Base-by-base conservation (phyloP, 2,113 vertebrate genomes). In the Eolophus roseicapilla region DNA sequence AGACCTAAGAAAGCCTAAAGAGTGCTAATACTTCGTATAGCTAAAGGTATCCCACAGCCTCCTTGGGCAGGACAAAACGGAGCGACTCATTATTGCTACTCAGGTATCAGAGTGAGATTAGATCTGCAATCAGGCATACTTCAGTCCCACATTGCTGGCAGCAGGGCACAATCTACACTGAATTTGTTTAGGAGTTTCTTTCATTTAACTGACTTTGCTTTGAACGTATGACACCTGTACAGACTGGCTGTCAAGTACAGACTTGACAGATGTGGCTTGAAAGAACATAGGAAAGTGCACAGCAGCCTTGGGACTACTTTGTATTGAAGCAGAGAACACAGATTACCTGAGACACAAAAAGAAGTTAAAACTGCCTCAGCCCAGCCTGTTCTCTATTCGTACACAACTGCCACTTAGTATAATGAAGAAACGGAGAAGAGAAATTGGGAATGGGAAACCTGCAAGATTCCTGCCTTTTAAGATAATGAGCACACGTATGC, bases 191-290 rank as follows among this genome's bases (percentile, higher is more conserved):
- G 77, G 71, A 78, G 39, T 19, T 92, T 3, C 76, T 90, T 81
- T 92, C 79, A 80, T 76, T 93, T 20, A 79, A n/a, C 70, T 74
- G 75, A 62, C 70, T 94, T 21, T 67, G 27, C 75, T 77, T 67
- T 49, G 67, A 37, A 35, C n/a, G 39, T 25, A 41, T 82, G 55
- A 93, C 71, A 93, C 49, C 59, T 31, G 3, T 46, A 49, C 68
- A 75, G 86, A 67, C 18, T 86, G 74, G 91, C 82, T 93, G 90
- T n/a, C 15, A 5, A 74, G 77, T 10, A 67, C 78, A 71, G 84
- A 69, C 57, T 29, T 75, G 92, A 86, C 88, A 96, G 92, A 83
- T 78, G 88, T 67, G 69, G 73, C 55, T 91, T 68, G 53, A 92
- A 75, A 93, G 91, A 47, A 86, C 65, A 55, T 0, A 39, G 68